Evolutionary conservation across 1,140 invertebrate genomes (phyloP).

Genomic region (Bicyclus anynana): DNA sequence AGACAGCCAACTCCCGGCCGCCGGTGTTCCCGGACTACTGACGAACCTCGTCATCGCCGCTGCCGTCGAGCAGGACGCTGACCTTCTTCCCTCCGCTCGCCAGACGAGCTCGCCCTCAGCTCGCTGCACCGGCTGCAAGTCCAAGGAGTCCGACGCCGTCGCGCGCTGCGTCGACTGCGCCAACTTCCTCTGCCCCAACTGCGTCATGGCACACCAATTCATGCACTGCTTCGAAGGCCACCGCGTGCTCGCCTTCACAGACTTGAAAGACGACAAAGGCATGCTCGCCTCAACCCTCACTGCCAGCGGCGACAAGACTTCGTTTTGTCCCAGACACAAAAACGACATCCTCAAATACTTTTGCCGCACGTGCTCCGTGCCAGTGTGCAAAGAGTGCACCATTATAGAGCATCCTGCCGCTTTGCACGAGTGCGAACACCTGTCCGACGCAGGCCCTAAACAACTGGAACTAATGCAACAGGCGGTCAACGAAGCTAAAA

Average conservation of each 20-base stretch:
- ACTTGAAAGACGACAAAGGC: constrained; percentile 77
- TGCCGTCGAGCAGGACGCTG: constrained; percentile 76
- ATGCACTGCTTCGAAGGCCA: constrained; percentile 99
- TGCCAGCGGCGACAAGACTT: constrained; percentile 81
- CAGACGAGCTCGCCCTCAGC: constrained; percentile 71
- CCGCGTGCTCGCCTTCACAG: constrained; percentile 88
- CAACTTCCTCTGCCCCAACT: constrained; percentile 96
- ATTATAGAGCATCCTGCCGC: constrained; percentile 90
- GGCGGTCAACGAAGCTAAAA: constrained; percentile 88
- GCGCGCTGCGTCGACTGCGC: constrained; percentile 96
- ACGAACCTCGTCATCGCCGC: constrained; percentile 82
- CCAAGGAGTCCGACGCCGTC: constrained; percentile 89
- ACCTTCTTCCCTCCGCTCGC: constrained; percentile 68
- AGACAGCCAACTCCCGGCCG: constrained; percentile 80
- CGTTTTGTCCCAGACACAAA: constrained; percentile 90
- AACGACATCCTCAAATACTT: constrained; percentile 93
- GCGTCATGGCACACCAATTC: constrained; percentile 98
- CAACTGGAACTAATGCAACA: constrained; percentile 90
- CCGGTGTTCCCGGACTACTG: constrained; percentile 80
- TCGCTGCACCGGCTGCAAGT: constrained; percentile 92
- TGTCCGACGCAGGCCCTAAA: constrained; percentile 88
- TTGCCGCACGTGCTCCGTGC: constrained; percentile 92
- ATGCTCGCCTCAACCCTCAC: constrained; percentile 62
- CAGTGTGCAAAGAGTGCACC: constrained; percentile 96
- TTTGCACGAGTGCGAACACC: constrained; percentile 90